Percentiles rank a stretch among this genome's conserved stretches.
Conservation (phyloP, 2,797 vertebrate species). For the Halcyon badia region DNA sequence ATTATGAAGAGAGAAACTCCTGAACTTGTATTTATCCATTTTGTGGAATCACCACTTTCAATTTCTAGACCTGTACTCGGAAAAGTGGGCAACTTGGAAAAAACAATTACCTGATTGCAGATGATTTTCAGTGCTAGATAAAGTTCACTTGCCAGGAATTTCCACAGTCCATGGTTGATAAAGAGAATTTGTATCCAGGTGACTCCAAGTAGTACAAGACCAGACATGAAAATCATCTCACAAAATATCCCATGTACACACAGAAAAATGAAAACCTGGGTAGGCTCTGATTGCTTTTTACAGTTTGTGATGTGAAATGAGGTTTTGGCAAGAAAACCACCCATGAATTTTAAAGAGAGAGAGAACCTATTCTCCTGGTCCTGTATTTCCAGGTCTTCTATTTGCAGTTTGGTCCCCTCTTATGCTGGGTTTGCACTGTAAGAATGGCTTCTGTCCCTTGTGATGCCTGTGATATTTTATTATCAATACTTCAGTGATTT, state of each 20-base stretch:
- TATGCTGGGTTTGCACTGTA: background rate
- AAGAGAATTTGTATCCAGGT: background rate
- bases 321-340: background rate
- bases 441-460: background rate
- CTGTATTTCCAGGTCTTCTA: background rate
- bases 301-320: background rate
- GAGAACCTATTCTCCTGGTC: background rate
- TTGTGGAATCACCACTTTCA: background rate
- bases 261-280: background rate
- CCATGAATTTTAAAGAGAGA: background rate
- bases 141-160: background rate
- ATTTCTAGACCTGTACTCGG: background rate
- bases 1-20: background rate
- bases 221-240: background rate
- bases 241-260: accelerated
- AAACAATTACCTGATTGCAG: background rate
- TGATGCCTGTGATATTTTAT: background rate
- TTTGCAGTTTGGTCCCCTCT: accelerated
- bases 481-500: background rate
- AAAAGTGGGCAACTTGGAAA: background rate
- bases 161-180: background rate
- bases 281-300: background rate
- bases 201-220: background rate
- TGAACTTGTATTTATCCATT: background rate
- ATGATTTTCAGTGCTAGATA: background rate